These are phyloP conservation scores for Podarcis siculus DNA, from an alignment of 2,797 vertebrate genomes.

Conservation along the genomic window DNA sequence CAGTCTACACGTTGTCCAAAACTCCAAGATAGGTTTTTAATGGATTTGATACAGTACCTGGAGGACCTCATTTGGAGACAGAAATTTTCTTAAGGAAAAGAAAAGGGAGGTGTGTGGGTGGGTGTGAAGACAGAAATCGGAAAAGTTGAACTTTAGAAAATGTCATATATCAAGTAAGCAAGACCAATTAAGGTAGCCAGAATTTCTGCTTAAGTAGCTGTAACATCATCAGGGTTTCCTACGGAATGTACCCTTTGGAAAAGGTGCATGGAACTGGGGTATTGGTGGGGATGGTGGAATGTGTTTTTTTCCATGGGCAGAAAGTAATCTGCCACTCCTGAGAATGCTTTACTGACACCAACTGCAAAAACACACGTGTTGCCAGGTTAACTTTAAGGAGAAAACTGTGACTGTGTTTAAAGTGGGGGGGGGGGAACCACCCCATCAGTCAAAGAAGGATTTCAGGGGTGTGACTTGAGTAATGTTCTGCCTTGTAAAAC, in stretches of 20 bases:
- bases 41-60: slow-evolving; percentile 45
- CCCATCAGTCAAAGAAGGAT: slow-evolving; percentile 60
- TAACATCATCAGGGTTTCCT: slow-evolving; percentile 71
- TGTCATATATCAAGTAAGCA: slow-evolving; percentile 56
- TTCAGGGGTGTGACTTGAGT: slow-evolving; percentile 57
- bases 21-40: slow-evolving; percentile 47
- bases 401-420: slow-evolving; percentile 59
- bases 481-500: slow-evolving; percentile 59
- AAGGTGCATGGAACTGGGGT: slow-evolving; percentile 61
- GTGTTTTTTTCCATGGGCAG: slow-evolving; percentile 69
- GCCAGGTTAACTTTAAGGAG: slow-evolving; percentile 63
- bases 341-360: slow-evolving; percentile 63
- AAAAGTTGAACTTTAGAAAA: slow-evolving; percentile 59
- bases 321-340: slow-evolving; percentile 61
- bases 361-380: slow-evolving; percentile 67
- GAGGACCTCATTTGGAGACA: slow-evolving; percentile 48
- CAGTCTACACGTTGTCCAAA: slow-evolving; percentile 55
- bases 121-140: slow-evolving; percentile 42
- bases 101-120: background rate
- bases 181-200: slow-evolving; percentile 52
- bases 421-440: slow-evolving; percentile 64
- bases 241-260: slow-evolving; percentile 62
- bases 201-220: slow-evolving; percentile 67
- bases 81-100: slow-evolving; percentile 20
- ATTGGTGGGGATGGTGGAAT: slow-evolving; percentile 48